These are phyloP conservation scores for Chrysaora quinquecirrha DNA, from an alignment of 30 jellyfish, hydroid and myxozoan species.

Conservation along the genomic window DNA sequence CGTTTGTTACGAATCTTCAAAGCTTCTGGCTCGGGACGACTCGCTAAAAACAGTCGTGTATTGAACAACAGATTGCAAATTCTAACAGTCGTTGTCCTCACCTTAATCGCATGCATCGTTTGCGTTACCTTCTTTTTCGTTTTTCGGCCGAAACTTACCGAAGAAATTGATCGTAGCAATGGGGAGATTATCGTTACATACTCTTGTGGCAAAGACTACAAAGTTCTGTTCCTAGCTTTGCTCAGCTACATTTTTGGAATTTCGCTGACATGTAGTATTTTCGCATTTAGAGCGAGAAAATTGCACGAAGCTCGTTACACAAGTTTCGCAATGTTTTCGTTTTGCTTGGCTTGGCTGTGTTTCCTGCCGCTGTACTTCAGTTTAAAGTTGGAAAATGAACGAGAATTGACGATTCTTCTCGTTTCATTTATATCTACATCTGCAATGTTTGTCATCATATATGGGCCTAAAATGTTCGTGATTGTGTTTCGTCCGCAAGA, in stretches of 20 bases:
- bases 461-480: constrained; percentile 74
- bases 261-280: constrained; percentile 88
- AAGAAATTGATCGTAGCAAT: constrained; percentile 19
- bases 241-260: constrained; percentile 78
- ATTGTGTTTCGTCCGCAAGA: constrained; percentile 80
- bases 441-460: constrained; percentile 56
- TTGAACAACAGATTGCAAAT: constrained; percentile 83
- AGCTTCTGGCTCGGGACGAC: constrained; percentile 82
- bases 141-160: constrained; percentile 51
- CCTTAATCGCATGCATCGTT: constrained; percentile 56
- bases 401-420: constrained; percentile 62
- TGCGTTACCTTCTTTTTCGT: constrained; percentile 66
- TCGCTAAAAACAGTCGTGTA: constrained; percentile 75
- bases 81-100: constrained; percentile 77
- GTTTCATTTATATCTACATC: constrained; percentile 67
- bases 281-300: constrained; percentile 95
- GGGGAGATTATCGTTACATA: constrained; percentile 27
- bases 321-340: constrained; percentile 94
- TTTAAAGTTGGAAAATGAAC: constrained; percentile 27
- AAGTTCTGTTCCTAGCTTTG: constrained; percentile 54
- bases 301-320: constrained; percentile 98
- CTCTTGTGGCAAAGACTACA: constrained; percentile 77
- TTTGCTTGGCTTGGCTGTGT: constrained; percentile 86
- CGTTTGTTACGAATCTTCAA: constrained; percentile 88
- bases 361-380: constrained; percentile 91